These are phyloP conservation scores for Hypomecis atomaria DNA, from an alignment of 2,888 invertebrate genomes.

Conservation along the genomic window DNA sequence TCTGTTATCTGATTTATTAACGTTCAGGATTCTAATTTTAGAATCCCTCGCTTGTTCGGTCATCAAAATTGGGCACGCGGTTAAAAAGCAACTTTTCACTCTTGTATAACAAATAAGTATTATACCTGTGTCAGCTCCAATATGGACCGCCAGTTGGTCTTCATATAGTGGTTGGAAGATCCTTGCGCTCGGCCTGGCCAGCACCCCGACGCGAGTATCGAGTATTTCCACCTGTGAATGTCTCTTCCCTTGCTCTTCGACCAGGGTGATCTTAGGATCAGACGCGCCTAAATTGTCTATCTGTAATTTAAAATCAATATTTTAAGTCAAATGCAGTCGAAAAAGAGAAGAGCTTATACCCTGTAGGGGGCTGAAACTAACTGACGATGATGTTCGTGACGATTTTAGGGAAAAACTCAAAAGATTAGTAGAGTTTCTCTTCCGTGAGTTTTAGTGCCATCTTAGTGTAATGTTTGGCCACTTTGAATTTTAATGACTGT, in stretches of 20 bases:
- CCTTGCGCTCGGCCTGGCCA: constrained; percentile 91
- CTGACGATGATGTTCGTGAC: too few species aligned
- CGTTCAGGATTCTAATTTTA: too few species aligned
- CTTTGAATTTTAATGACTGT: too few species aligned
- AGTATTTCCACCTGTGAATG: constrained; percentile 90
- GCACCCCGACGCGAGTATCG: constrained; percentile 88
- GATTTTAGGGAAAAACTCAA: too few species aligned
- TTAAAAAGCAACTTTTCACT: too few species aligned
- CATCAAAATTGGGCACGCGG: too few species aligned
- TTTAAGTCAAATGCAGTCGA: not conserved
- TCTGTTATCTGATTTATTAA: too few species aligned
- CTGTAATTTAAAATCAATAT: constrained; percentile 54
- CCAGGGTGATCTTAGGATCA: constrained; percentile 88
- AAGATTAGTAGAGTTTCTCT: too few species aligned
- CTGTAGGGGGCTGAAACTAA: not conserved
- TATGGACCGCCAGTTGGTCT: constrained; percentile 91
- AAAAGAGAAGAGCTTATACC: not conserved
- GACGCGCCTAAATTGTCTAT: constrained; percentile 86
- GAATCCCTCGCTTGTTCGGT: too few species aligned
- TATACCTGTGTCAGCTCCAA: constrained; percentile 79
- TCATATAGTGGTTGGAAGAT: constrained; percentile 93
- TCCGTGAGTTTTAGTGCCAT: too few species aligned
- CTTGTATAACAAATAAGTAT: too few species aligned
- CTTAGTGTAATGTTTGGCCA: too few species aligned
- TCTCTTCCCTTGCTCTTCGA: constrained; percentile 89